A percentile compares a stretch with the other conserved stretches of the same genome.
Evolutionary conservation across 2,113 vertebrate species (phyloP).

Genomic region (Lophotis ruficrista): DNA sequence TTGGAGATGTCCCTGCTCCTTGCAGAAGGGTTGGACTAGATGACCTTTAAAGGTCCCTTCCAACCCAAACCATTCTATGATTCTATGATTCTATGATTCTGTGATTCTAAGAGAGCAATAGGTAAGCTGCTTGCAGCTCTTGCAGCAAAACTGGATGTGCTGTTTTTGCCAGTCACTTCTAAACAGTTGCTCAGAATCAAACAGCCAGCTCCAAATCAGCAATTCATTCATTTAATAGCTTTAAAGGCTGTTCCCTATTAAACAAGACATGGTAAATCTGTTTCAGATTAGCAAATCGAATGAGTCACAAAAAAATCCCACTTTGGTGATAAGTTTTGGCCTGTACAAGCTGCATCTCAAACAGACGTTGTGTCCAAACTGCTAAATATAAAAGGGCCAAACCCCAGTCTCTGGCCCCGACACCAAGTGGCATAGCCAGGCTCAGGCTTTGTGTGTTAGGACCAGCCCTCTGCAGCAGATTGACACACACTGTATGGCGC

Average conservation of each 20-base stretch:
- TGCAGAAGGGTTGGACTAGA: no score
- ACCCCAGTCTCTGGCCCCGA: background rate
- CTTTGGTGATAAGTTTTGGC: constrained; percentile 35
- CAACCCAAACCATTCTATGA: no score
- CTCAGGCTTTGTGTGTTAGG: background rate
- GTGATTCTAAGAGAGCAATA: background rate
- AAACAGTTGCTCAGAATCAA: constrained; percentile 41
- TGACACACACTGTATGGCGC: background rate
- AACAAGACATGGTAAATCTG: constrained; percentile 39
- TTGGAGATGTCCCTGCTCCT: no score
- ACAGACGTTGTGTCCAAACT: background rate
- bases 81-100: background rate
- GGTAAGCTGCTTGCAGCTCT: background rate
- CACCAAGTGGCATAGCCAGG: background rate
- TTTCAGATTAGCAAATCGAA: constrained; percentile 48
- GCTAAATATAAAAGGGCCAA: background rate
- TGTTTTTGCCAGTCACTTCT: constrained; percentile 19
- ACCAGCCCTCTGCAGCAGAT: background rate
- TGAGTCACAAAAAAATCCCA: background rate
- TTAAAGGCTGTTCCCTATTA: constrained; percentile 32
- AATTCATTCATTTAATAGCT: constrained; percentile 39
- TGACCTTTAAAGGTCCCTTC: no score
- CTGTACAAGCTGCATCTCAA: background rate
- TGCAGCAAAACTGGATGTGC: background rate
- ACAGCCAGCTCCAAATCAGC: background rate